These are phyloP conservation scores for Nothocercus nigrocapillus DNA, from an alignment of 2,113 vertebrate genomes.

Conservation along the genomic window DNA sequence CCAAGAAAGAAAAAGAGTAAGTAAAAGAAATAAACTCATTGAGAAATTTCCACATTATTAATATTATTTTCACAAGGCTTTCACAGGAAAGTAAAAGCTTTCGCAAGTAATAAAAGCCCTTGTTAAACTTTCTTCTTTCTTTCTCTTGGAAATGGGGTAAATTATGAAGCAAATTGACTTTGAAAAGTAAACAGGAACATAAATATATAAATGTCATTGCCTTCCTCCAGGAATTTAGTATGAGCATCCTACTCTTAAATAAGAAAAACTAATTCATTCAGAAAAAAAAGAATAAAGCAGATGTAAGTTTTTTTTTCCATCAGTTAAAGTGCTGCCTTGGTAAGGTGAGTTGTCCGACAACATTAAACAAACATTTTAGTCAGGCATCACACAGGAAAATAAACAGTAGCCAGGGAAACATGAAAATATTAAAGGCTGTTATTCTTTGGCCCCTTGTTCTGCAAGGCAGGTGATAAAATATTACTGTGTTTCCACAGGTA, in stretches of 20 bases:
- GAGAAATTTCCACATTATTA: conserved; percentile 58
- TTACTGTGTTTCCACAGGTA: conserved; percentile 74
- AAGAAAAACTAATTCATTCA: conserved; percentile 64
- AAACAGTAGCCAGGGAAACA: conserved; percentile 78
- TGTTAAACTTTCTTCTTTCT: conserved; percentile 51
- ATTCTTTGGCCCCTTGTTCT: conserved; percentile 70
- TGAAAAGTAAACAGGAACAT: conserved; percentile 64
- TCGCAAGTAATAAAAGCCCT: conserved; percentile 64
- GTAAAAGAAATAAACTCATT: conserved; percentile 56
- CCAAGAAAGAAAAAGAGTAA: conserved; percentile 42
- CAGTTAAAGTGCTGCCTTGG: conserved; percentile 56
- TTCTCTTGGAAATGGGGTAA: conserved; percentile 57
- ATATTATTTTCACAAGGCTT: conserved; percentile 56
- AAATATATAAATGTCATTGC: conserved; percentile 65
- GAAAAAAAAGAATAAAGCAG: conserved; percentile 59
- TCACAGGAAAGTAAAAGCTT: conserved; percentile 62
- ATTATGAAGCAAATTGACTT: conserved; percentile 64
- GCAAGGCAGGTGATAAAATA: conserved; percentile 75
- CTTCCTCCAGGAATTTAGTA: conserved; percentile 57
- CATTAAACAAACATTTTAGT: conserved; percentile 74
- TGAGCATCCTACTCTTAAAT: conserved; percentile 49
- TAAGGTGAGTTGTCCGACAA: conserved; percentile 63
- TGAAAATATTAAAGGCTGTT: conserved; percentile 69
- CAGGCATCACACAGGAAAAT: conserved; percentile 75
- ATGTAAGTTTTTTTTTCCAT: conserved; percentile 63